Evolutionary conservation across 2,797 vertebrate species (phyloP).

Genomic region (Holocentrus rufus): DNA sequence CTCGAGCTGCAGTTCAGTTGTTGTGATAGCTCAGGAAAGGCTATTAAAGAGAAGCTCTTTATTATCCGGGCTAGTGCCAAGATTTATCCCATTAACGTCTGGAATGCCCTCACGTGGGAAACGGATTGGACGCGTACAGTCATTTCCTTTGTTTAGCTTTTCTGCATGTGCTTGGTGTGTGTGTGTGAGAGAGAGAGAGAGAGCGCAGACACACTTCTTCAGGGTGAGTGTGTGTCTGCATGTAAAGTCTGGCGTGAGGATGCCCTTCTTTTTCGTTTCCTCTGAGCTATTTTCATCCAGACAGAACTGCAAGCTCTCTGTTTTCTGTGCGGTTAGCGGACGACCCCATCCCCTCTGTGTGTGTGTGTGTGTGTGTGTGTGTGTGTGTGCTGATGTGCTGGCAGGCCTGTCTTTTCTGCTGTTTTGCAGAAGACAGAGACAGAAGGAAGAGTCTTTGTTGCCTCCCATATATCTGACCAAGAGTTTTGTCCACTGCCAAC

Average conservation of each 20-base stretch:
- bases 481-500: neutral
- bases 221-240: constrained; percentile 43
- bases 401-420: constrained; percentile 27
- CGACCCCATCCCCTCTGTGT: constrained; percentile 15
- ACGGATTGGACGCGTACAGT: constrained; percentile 63
- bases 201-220: constrained; percentile 10
- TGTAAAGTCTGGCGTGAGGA: constrained; percentile 54
- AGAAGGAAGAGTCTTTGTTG: neutral
- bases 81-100: constrained; percentile 73
- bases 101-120: constrained; percentile 75
- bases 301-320: constrained; percentile 56
- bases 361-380: constrained; percentile 18
- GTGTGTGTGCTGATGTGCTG: constrained; percentile 19
- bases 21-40: constrained; percentile 63
- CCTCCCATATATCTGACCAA: neutral
- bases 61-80: constrained; percentile 64
- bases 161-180: constrained; percentile 33
- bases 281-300: constrained; percentile 70
- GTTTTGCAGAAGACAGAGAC: constrained; percentile 5
- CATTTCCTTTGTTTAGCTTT: constrained; percentile 69
- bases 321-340: constrained; percentile 44
- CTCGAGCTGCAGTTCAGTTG: constrained; percentile 34
- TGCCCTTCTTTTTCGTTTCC: constrained; percentile 68
- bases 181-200: constrained; percentile 9
- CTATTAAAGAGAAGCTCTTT: constrained; percentile 56